Evolutionary conservation across 2,113 vertebrate species (phyloP).

Genomic region (Xenopus borealis): DNA sequence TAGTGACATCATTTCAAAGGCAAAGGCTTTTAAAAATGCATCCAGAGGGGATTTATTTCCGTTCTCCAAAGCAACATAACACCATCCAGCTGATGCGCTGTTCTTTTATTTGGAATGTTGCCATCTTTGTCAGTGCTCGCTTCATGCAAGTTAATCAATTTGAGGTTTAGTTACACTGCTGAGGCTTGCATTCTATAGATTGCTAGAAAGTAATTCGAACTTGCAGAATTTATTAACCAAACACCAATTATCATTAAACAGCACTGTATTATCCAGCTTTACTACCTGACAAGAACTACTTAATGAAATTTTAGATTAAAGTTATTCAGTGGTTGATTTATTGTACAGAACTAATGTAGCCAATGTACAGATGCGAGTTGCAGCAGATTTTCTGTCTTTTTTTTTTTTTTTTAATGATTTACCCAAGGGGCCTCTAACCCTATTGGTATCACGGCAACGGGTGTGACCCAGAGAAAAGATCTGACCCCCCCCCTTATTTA

Average conservation of each 20-base stretch:
- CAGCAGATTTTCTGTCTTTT: constrained; percentile 65
- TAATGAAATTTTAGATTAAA: constrained; percentile 99
- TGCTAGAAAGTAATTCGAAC: constrained; percentile 98
- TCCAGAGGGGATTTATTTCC: constrained; percentile 98
- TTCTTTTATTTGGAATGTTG: constrained; percentile 94
- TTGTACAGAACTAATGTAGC: constrained; percentile 87
- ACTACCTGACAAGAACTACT: constrained; percentile 99
- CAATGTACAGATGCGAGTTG: constrained; percentile 85
- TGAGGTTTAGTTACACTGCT: constrained; percentile 99
- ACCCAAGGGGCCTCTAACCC: constrained; percentile 84
- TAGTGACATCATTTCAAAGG: constrained; percentile 99
- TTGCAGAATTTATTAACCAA: constrained; percentile 99
- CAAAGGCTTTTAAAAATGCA: constrained; percentile 99
- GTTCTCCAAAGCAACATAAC: constrained; percentile 99
- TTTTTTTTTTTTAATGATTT: constrained; percentile 75
- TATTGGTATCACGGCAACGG: constrained; percentile 86
- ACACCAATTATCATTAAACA: constrained; percentile 99
- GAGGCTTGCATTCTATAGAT: constrained; percentile 98
- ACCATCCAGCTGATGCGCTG: constrained; percentile 96
- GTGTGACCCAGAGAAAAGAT: constrained; percentile 84
- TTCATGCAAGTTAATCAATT: constrained; percentile 99
- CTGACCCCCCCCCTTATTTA: constrained; percentile 60
- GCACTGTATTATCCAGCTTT: constrained; percentile 98
- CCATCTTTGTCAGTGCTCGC: constrained; percentile 99
- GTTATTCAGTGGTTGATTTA: constrained; percentile 98